Evolutionary conservation across 2,888 invertebrate genomes (phyloP), one percentile per base, ranked within the genome.

Genomic region (Liopterus haemorrhoidalis): DNA sequence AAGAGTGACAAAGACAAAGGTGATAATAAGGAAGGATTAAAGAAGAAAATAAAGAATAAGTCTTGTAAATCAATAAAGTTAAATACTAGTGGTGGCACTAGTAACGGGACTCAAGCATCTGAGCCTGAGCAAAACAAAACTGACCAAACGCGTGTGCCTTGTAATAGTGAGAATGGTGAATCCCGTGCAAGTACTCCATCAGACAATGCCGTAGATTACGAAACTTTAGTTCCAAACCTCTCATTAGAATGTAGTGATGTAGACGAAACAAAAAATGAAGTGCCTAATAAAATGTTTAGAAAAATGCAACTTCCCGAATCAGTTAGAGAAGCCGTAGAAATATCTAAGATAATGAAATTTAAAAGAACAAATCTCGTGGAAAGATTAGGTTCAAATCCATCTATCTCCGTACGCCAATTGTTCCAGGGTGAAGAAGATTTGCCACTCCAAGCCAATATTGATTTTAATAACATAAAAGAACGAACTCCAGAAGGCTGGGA

Each of bases 401-500:
- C 85, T n/a, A 84, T 87, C 57, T 86, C 85, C 3, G 86, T 87
- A 14, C 70, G 87, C 27, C 85, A 86, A 55, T 64, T 87, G 9
- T 86, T 87, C 66, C 87, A 86, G 0, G 87, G 87, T 0, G 87
- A 88, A 56, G 87, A 88, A 57, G 86, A 88, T 59, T 76, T 89
- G 72, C 82, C 83, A 41, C 66, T 89, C 11, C 79, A 80, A 25
- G 85, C 83, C 18, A 80, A 79, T 57, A 76, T 87, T 36, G 86
- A 88, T 36, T 89, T 88, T 49, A 74, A 74, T 25, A 81, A 78
- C 48, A 75, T 78, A 0, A 76, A 79, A 56, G 84, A 82, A 62
- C 75, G 82, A 0, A 87, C 86, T 0, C 85, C 85, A 0, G 86
- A 86, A 57, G 87, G 87, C 0, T 89, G 89, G 88, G 87, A 88